These are phyloP conservation scores for Engraulis encrasicolus DNA, from an alignment of 2,113 vertebrate species.

Conservation along the genomic window DNA sequence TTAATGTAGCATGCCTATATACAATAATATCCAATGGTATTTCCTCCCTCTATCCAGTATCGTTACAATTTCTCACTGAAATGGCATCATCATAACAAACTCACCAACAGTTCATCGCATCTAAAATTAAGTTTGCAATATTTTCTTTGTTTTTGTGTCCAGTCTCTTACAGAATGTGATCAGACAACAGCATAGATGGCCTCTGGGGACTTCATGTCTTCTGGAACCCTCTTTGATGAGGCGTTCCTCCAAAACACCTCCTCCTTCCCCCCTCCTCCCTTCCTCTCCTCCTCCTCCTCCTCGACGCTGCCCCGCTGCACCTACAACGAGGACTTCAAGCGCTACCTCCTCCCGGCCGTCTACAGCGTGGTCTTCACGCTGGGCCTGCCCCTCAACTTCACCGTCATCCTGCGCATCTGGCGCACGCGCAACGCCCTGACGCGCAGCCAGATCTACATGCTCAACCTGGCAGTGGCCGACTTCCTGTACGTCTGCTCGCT, in stretches of 20 bases:
- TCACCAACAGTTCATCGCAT: too few relatives aligned
- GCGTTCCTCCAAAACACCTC: background rate
- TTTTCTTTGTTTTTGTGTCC: conserved; percentile 32
- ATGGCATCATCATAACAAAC: background rate
- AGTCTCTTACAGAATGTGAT: conserved; percentile 63
- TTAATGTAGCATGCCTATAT: too few relatives aligned
- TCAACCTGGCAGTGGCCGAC: conserved; percentile 91
- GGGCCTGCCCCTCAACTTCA: conserved; percentile 84
- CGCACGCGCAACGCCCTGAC: conserved; percentile 75
- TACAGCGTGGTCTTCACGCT: conserved; percentile 85
- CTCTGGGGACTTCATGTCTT: conserved; percentile 30
- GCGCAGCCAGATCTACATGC: conserved; percentile 86
- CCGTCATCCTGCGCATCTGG: conserved; percentile 88
- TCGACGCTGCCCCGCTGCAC: conserved; percentile 75
- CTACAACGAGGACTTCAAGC: conserved; percentile 91
- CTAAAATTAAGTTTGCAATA: background rate
- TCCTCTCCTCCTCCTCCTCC: conserved; percentile 12
- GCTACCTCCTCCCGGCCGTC: conserved; percentile 83
- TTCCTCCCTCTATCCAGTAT: too few relatives aligned
- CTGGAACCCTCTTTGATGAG: conserved; percentile 26
- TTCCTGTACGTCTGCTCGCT: conserved; percentile 93
- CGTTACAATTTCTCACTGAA: too few relatives aligned
- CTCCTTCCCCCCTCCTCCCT: conserved; percentile 25
- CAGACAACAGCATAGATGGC: conserved; percentile 33
- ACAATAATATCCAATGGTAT: too few relatives aligned